Conservation (phyloP, 2,888 invertebrate species). For the Agriopis marginaria region DNA sequence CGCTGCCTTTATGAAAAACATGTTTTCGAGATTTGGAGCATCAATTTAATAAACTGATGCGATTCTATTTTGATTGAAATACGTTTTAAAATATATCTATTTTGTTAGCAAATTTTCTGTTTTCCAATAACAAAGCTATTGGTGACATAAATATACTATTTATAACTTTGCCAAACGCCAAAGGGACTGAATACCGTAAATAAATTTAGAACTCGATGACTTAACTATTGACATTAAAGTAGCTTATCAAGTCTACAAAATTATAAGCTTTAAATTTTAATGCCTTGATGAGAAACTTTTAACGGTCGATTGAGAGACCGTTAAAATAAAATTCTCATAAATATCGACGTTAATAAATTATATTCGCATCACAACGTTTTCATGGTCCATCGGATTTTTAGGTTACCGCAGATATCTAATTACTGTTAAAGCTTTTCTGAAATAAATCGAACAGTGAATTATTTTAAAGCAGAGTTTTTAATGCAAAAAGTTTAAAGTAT, state of each 20-base stretch:
- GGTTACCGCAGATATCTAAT: conserved; percentile 32
- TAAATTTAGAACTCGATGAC: background rate
- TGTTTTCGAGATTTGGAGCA: conserved; percentile 51
- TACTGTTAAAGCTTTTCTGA: conserved; percentile 17
- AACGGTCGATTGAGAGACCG: conserved; percentile 5
- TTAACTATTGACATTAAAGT: background rate
- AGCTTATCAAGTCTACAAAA: background rate
- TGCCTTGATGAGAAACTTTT: conserved; percentile 9
- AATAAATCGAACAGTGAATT: conserved; percentile 11
- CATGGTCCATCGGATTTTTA: conserved; percentile 10
- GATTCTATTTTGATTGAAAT: background rate
- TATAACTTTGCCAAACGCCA: too few relatives aligned
- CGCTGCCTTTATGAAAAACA: conserved; percentile 59
- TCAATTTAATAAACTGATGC: conserved; percentile 55
- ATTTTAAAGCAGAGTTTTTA: background rate
- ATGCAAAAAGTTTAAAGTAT: background rate
- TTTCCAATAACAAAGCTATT: too few relatives aligned
- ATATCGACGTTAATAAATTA: conserved; percentile 25
- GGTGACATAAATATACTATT: too few relatives aligned
- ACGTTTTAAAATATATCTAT: background rate
- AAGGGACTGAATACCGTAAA: background rate
- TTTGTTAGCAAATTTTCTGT: background rate
- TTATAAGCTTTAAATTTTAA: conserved; percentile 10
- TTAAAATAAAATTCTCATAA: conserved; percentile 26
- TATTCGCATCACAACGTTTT: conserved; percentile 20